Conservation (phyloP, 1,140 invertebrate genomes). For the Xylocopa sonorina region DNA sequence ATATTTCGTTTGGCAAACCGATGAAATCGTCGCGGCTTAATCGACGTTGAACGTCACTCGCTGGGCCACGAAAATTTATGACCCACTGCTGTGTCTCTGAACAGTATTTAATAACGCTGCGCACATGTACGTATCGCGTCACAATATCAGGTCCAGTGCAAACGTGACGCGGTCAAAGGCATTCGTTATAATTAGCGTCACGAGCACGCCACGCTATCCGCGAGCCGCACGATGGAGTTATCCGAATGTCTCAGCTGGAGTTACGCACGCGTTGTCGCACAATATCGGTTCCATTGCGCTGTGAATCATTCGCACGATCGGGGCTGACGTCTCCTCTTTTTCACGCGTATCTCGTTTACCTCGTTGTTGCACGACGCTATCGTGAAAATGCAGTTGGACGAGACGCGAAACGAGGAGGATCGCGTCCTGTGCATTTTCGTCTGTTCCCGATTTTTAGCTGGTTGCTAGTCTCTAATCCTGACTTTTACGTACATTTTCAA, state of each 20-base stretch:
- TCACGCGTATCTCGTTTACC: not conserved
- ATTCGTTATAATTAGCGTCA: slow-evolving; percentile 72
- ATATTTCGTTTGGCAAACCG: not conserved
- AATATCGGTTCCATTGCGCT: slow-evolving; percentile 28
- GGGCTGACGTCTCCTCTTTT: not conserved
- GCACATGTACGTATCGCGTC: slow-evolving; percentile 32
- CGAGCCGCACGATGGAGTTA: slow-evolving; percentile 62
- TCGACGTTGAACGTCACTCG: slow-evolving; percentile 40
- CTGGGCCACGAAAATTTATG: slow-evolving; percentile 35
- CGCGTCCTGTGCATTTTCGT: no score
- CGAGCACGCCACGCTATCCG: slow-evolving; percentile 57
- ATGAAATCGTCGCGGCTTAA: slow-evolving; percentile 30
- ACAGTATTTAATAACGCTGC: slow-evolving; percentile 54
- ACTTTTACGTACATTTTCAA: no score
- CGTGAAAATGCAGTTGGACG: no score
- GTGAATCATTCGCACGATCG: slow-evolving; percentile 15
- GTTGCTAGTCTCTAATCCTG: no score
- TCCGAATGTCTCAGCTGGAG: slow-evolving; percentile 64
- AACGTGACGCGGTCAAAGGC: slow-evolving; percentile 62
- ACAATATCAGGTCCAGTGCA: slow-evolving; percentile 41
- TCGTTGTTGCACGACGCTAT: no score
- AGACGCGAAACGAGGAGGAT: no score
- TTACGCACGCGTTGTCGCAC: slow-evolving; percentile 52
- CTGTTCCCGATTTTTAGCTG: no score
- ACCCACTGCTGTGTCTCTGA: slow-evolving; percentile 46